Conservation (phyloP, 2,888 invertebrate genomes). For the Athalia circularis region DNA sequence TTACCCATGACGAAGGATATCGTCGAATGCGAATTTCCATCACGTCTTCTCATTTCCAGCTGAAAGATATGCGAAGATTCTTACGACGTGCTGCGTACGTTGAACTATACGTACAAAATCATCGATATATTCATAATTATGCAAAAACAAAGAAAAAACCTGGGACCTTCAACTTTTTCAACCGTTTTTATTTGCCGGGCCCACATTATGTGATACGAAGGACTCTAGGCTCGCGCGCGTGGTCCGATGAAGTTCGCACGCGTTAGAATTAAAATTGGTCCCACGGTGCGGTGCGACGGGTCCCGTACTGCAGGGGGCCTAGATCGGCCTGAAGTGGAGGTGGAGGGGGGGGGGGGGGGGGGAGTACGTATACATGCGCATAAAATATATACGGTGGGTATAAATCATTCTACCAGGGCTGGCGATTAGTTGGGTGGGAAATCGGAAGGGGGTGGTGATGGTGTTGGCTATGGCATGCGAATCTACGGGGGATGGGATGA, state of each 20-base stretch:
- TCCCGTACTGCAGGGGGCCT: conserved; percentile 11
- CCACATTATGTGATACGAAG: too few species aligned
- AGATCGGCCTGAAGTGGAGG: too few species aligned
- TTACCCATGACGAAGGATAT: too few species aligned
- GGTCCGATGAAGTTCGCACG: conserved; percentile 41
- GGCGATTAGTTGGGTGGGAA: conserved; percentile 70
- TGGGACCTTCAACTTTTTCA: too few species aligned
- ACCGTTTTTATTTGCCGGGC: too few species aligned
- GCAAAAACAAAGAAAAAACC: too few species aligned
- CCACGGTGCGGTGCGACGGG: conserved; percentile 30
- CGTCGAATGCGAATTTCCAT: too few species aligned
- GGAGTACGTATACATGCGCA: not conserved
- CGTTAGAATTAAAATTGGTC: conserved; percentile 44
- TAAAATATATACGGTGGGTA: conserved; percentile 54
- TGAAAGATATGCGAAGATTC: too few species aligned
- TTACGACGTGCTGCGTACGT: too few species aligned
- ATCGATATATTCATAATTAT: too few species aligned
- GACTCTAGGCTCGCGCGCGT: not conserved
- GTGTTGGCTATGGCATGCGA: conserved; percentile 11
- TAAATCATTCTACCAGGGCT: conserved; percentile 71
- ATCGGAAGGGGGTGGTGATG: conserved; percentile 49
- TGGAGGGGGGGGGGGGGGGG: conserved; percentile 10
- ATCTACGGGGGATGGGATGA: conserved; percentile 19
- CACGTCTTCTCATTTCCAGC: too few species aligned
- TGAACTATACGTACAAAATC: too few species aligned